These are phyloP conservation scores for Thryonomys swinderianus DNA, from an alignment of 2,113 vertebrate genomes.

Conservation along the genomic window DNA sequence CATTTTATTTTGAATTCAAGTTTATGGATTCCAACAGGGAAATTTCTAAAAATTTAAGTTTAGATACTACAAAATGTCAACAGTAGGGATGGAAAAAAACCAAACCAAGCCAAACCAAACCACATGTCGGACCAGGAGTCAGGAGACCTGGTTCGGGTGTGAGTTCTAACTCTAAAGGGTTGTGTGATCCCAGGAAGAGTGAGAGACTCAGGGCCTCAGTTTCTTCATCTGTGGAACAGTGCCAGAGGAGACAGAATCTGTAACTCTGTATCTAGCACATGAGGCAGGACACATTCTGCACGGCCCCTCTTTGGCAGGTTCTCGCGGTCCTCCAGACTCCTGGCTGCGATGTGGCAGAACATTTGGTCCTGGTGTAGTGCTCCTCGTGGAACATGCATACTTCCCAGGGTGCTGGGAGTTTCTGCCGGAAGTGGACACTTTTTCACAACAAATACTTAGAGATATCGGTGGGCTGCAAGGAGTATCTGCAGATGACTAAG, in stretches of 20 bases:
- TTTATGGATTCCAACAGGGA: not conserved
- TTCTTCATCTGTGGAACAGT: not conserved
- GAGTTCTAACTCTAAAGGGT: not conserved
- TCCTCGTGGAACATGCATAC: not conserved
- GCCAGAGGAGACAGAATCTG: not conserved
- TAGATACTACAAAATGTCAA: not conserved
- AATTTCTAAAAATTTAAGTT: slow-evolving; percentile 15
- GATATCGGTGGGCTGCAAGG: not conserved
- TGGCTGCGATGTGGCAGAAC: not conserved
- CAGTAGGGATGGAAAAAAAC: not conserved
- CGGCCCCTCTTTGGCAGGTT: not conserved
- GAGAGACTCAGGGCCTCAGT: not conserved
- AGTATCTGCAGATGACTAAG: not conserved
- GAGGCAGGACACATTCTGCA: not conserved
- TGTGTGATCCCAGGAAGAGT: not conserved
- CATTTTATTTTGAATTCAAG: slow-evolving; percentile 22
- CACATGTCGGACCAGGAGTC: not conserved
- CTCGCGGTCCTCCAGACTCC: not conserved
- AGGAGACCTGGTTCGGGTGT: not conserved
- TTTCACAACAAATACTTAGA: not conserved
- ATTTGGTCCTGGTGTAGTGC: not conserved
- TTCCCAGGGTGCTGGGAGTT: not conserved
- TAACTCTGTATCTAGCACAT: not conserved
- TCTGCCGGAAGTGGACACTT: not conserved
- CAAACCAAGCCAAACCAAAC: no score